phyloP scores from a whole-genome alignment of 2,888 invertebrate genomes.

The Eupithecia centaureata region DNA sequence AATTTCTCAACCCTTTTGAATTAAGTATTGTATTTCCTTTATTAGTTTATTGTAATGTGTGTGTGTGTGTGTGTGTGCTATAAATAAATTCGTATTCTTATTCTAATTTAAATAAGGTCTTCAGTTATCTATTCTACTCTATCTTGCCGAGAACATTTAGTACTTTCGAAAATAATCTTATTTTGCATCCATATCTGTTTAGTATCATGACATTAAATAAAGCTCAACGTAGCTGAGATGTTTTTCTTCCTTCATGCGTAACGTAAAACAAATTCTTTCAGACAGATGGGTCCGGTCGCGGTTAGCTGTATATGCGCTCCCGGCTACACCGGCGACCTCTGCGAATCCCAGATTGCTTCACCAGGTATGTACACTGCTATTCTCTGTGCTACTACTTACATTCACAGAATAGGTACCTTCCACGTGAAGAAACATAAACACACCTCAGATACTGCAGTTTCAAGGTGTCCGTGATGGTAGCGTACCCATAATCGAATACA shows the following conservation, averaged over 20 bases:
- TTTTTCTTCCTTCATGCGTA: not conserved
- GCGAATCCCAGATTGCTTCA: slow-evolving; percentile 85
- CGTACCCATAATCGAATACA: too few species aligned
- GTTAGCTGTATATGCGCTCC: slow-evolving; percentile 88
- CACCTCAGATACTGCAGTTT: not conserved
- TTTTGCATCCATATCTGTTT: not conserved
- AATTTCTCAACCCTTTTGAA: too few species aligned
- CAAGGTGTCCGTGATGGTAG: too few species aligned
- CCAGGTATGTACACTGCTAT: slow-evolving; percentile 57
- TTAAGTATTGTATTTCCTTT: not conserved
- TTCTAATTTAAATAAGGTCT: too few species aligned
- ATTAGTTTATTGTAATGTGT: not conserved
- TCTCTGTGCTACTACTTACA: not conserved
- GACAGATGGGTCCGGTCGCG: slow-evolving; percentile 90
- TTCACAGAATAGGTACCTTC: not conserved
- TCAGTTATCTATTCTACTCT: too few species aligned
- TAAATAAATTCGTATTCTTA: too few species aligned
- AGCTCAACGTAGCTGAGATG: not conserved
- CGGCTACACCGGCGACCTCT: slow-evolving; percentile 88
- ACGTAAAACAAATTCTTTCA: slow-evolving; percentile 54
- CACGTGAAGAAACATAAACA: not conserved
- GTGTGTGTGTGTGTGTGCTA: too few species aligned
- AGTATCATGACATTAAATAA: too few species aligned
- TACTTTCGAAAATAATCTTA: too few species aligned
- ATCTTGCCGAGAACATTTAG: not conserved